These are phyloP conservation scores for Boloria selene DNA, from an alignment of 2,888 invertebrate genomes.

Conservation along the genomic window DNA sequence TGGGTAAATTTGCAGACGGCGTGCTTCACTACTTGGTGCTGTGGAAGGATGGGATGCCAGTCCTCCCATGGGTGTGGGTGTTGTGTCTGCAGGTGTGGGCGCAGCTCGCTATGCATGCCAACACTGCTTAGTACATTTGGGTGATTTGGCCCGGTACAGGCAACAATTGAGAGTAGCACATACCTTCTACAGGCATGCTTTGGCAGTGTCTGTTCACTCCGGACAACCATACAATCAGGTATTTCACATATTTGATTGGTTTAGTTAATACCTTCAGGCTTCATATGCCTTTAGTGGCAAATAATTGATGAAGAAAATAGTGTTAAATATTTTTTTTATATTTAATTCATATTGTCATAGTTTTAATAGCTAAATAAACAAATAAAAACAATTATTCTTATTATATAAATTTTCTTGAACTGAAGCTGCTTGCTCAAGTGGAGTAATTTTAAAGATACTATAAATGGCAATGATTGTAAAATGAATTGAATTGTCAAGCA, in stretches of 20 bases:
- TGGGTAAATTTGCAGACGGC: slow-evolving; percentile 52
- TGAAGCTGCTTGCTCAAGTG: too few relatives aligned
- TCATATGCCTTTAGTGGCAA: not conserved
- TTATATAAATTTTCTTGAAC: too few relatives aligned
- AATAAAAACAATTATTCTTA: too few relatives aligned
- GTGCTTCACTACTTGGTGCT: slow-evolving; percentile 69
- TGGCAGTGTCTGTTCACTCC: slow-evolving; percentile 87
- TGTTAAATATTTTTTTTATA: too few relatives aligned
- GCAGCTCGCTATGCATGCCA: slow-evolving; percentile 93
- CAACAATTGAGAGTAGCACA: slow-evolving; percentile 91
- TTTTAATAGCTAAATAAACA: too few relatives aligned
- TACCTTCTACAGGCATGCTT: slow-evolving; percentile 91
- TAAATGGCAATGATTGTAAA: too few relatives aligned
- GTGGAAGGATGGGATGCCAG: slow-evolving; percentile 73
- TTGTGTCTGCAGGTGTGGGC: slow-evolving; percentile 44
- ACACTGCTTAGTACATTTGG: slow-evolving; percentile 93
- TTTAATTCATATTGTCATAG: too few relatives aligned
- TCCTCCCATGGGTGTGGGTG: slow-evolving; percentile 40
- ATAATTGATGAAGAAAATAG: too few relatives aligned
- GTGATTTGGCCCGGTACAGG: slow-evolving; percentile 92
- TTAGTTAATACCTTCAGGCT: too few relatives aligned
- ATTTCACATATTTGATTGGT: not conserved
- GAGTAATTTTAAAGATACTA: too few relatives aligned
- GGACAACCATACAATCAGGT: slow-evolving; percentile 92
- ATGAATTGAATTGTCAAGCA: too few relatives aligned